phyloP scores from a whole-genome alignment of 2,888 invertebrate genomes.

The Drosophila prostipennis region DNA sequence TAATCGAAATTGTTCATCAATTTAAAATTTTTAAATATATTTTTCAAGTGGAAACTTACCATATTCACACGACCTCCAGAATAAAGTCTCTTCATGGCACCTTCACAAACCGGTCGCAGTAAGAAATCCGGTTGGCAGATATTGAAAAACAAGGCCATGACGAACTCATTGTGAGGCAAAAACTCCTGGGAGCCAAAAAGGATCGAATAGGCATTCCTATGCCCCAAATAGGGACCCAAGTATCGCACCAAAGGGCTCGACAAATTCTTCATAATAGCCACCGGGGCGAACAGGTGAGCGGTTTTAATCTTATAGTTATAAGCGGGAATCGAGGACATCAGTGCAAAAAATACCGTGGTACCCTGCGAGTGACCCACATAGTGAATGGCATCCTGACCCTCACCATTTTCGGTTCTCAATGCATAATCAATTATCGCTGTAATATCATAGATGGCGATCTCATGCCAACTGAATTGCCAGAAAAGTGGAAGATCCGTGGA shows the following conservation, averaged over 20 bases:
- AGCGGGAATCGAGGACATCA: constrained; percentile 72
- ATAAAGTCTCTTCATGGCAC: constrained; percentile 85
- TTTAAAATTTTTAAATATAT: too few species aligned
- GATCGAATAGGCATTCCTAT: constrained; percentile 51
- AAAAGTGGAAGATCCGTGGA: constrained; percentile 59
- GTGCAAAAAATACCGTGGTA: constrained; percentile 69
- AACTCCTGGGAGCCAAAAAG: constrained; percentile 86
- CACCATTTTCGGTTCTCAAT: constrained; percentile 58
- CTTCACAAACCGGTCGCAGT: constrained; percentile 85
- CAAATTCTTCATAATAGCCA: constrained; percentile 85
- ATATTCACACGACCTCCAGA: constrained; percentile 69
- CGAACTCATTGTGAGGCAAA: constrained; percentile 85
- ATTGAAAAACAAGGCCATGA: constrained; percentile 84
- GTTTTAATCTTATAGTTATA: constrained; percentile 79
- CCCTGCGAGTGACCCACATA: constrained; percentile 82
- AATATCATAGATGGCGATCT: constrained; percentile 89
- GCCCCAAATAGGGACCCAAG: constrained; percentile 82
- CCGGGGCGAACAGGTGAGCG: constrained; percentile 79
- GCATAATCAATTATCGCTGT: constrained; percentile 76
- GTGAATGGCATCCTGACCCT: constrained; percentile 67
- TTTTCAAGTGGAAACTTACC: constrained; percentile 36
- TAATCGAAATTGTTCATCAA: constrained; percentile 10
- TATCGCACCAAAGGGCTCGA: constrained; percentile 81
- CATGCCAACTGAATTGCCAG: constrained; percentile 90
- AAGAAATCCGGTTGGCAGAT: constrained; percentile 81